phyloP scores from a whole-genome alignment of 2,888 invertebrate species.

The Napeogenes inachia region DNA sequence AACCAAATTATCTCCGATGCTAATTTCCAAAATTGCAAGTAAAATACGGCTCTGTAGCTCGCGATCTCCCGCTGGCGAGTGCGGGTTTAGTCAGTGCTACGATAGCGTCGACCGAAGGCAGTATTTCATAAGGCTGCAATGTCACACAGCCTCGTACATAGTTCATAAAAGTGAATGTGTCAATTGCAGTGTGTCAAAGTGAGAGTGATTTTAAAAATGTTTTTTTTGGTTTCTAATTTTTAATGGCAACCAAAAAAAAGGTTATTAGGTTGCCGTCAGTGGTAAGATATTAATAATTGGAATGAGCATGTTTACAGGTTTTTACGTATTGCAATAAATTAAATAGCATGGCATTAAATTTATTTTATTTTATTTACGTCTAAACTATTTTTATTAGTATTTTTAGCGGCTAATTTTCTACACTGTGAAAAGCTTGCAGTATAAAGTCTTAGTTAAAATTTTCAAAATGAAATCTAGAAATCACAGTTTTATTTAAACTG shows the following conservation, averaged over 20 bases:
- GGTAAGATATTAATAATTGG: constrained; percentile 52
- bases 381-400: neutral
- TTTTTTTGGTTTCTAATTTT: constrained; percentile 21
- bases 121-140: constrained; percentile 33
- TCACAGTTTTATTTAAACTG: too few species aligned
- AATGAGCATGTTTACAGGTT: constrained; percentile 68
- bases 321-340: constrained; percentile 48
- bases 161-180: constrained; percentile 10
- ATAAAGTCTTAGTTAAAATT: too few species aligned
- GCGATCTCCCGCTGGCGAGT: constrained; percentile 16
- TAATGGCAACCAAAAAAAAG: constrained; percentile 65
- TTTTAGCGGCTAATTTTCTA: neutral
- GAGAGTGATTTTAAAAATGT: constrained; percentile 22
- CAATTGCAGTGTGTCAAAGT: constrained; percentile 17
- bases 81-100: constrained; percentile 56
- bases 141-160: neutral
- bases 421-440: neutral
- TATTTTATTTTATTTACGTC: constrained; percentile 9
- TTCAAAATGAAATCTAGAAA: too few species aligned
- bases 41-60: constrained; percentile 17
- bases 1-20: neutral
- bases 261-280: constrained; percentile 72
- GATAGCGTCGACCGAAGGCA: constrained; percentile 47
- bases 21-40: constrained; percentile 11
- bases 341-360: constrained; percentile 20